phyloP scores from a whole-genome alignment of 2,797 vertebrate species.

The Anguilla anguilla region DNA sequence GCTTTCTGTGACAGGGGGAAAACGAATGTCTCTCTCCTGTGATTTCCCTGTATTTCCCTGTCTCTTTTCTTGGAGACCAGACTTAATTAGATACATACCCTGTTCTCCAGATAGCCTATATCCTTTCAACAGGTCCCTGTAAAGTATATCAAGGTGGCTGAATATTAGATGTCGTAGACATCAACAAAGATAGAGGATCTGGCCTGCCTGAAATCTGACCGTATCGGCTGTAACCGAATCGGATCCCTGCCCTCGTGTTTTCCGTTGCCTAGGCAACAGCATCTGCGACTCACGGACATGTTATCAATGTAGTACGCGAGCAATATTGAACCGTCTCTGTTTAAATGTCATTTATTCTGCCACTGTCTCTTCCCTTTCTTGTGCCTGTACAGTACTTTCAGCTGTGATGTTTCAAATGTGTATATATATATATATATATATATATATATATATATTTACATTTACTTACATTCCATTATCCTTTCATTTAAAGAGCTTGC shows the following conservation, averaged over 20 bases:
- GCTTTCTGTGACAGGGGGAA: neutral
- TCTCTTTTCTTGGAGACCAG: neutral
- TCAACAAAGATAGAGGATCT: neutral
- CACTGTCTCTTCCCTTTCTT: neutral
- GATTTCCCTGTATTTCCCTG: neutral
- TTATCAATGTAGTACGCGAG: neutral
- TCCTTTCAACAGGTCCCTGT: neutral
- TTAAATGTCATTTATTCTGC: neutral
- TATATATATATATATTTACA: neutral
- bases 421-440: neutral
- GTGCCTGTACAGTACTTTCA: neutral
- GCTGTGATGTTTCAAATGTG: neutral
- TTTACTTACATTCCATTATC: neutral
- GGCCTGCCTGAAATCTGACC: neutral
- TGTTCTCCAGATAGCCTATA: neutral
- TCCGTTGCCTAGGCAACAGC: constrained; percentile 24
- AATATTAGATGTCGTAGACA: constrained; percentile 8
- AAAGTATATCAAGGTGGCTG: neutral
- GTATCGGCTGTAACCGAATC: neutral
- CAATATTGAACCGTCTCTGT: neutral
- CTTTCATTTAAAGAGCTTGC: neutral
- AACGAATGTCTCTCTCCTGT: neutral
- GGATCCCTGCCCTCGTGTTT: constrained; percentile 7
- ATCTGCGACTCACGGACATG: neutral
- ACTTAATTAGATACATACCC: neutral